Conservation (phyloP, 2,888 invertebrate species). For the Phortica magna region DNA sequence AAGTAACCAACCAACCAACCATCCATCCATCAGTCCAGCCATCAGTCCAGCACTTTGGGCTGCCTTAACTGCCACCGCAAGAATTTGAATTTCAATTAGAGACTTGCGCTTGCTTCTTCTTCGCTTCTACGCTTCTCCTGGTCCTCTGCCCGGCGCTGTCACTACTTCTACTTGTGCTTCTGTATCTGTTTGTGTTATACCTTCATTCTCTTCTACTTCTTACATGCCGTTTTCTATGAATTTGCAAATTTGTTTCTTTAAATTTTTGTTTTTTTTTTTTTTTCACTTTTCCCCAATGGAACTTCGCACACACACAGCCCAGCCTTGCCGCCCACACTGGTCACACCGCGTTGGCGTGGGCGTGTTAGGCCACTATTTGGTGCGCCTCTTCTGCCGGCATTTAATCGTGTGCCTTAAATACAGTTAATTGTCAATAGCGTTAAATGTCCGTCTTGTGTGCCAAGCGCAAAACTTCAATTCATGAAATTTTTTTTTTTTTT, state of each 20-base stretch:
- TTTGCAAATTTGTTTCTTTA: constrained; percentile 4
- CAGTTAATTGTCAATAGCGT: constrained; percentile 5
- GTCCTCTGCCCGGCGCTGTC: too few relatives aligned
- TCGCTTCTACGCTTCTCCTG: too few relatives aligned
- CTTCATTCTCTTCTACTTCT: too few relatives aligned
- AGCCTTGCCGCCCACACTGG: background rate
- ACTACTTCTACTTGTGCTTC: too few relatives aligned
- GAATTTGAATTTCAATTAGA: constrained; percentile 8
- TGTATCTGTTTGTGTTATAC: too few relatives aligned
- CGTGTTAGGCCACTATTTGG: too few relatives aligned
- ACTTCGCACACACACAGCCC: too few relatives aligned
- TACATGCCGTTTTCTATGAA: background rate
- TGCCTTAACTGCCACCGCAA: background rate
- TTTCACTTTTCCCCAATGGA: background rate
- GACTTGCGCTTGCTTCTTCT: background rate
- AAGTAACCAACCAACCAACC: background rate
- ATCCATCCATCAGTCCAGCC: background rate
- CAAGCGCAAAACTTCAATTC: too few relatives aligned
- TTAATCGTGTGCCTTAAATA: background rate
- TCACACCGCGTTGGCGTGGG: background rate
- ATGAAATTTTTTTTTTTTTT: background rate
- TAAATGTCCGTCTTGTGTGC: background rate
- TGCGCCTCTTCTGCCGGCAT: background rate
- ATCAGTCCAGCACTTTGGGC: background rate
- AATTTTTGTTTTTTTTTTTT: background rate